Percentiles rank a stretch among this genome's conserved stretches.
Evolutionary conservation across 2,113 vertebrate genomes (phyloP).

Genomic region (Sylvilagus bachmani): DNA sequence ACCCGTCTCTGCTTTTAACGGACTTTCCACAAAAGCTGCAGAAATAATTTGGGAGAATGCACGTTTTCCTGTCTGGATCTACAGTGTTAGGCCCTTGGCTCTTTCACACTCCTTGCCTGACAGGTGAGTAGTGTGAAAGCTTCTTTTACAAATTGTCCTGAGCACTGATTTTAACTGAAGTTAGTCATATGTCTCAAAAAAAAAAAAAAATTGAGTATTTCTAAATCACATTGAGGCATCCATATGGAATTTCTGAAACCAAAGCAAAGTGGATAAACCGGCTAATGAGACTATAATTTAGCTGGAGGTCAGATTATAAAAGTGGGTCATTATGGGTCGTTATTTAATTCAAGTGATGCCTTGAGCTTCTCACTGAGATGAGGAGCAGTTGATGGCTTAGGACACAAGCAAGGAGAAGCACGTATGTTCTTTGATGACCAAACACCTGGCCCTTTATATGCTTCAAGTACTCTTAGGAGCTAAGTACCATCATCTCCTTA

Average conservation of each 20-base stretch:
- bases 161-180: conserved; percentile 59
- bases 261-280: conserved; percentile 59
- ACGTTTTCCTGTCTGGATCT: conserved; percentile 15
- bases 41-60: conserved; percentile 59
- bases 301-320: conserved; percentile 44
- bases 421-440: not conserved
- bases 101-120: conserved; percentile 50
- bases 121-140: conserved; percentile 62
- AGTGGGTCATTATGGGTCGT: not conserved
- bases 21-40: conserved; percentile 56
- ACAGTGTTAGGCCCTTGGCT: not conserved
- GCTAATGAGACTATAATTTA: conserved; percentile 45
- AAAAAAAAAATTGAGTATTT: conserved; percentile 47
- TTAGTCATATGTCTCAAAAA: conserved; percentile 47
- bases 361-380: not conserved
- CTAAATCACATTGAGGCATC: conserved; percentile 50
- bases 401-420: no score
- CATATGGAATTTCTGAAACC: conserved; percentile 56
- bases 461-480: not conserved
- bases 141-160: conserved; percentile 36
- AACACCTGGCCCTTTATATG: not conserved
- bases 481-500: not conserved
- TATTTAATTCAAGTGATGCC: conserved; percentile 17
- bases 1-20: conserved; percentile 39
- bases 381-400: not conserved